phyloP scores from a whole-genome alignment of 2,113 vertebrate genomes.

The Megaceryle maxima region DNA sequence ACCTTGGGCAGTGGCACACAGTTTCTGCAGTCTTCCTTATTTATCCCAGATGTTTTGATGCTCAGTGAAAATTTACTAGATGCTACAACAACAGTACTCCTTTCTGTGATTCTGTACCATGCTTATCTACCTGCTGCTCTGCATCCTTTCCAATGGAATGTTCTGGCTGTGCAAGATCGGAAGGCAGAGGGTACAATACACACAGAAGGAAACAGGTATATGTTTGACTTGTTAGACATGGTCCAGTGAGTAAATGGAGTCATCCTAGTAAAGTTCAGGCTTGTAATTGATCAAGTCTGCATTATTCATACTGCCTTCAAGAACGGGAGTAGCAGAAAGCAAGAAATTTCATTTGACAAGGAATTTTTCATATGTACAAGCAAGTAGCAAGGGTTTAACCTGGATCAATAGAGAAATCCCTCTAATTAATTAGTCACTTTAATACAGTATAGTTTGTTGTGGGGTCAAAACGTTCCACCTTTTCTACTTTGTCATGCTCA shows the following conservation, averaged over 20 bases:
- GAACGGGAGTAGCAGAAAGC: neutral
- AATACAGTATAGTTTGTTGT: neutral
- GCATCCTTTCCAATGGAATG: neutral
- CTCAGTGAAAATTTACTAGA: neutral
- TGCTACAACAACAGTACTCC: neutral
- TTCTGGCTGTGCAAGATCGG: neutral
- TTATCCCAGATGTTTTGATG: neutral
- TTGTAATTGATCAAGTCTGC: neutral
- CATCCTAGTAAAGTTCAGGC: neutral
- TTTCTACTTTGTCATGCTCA: neutral
- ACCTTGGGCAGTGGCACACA: neutral
- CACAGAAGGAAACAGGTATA: neutral
- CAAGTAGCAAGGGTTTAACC: neutral
- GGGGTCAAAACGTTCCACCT: neutral
- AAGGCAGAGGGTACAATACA: neutral
- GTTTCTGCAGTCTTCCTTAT: neutral
- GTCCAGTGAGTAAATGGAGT: neutral
- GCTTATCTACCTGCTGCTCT: neutral
- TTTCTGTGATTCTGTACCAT: neutral
- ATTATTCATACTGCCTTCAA: neutral
- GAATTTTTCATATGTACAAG: neutral
- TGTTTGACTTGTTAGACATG: neutral
- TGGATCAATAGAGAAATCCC: neutral
- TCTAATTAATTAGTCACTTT: neutral
- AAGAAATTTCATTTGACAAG: neutral